phyloP scores from a whole-genome alignment of 2,113 vertebrate genomes.

The Lanius ludovicianus region DNA sequence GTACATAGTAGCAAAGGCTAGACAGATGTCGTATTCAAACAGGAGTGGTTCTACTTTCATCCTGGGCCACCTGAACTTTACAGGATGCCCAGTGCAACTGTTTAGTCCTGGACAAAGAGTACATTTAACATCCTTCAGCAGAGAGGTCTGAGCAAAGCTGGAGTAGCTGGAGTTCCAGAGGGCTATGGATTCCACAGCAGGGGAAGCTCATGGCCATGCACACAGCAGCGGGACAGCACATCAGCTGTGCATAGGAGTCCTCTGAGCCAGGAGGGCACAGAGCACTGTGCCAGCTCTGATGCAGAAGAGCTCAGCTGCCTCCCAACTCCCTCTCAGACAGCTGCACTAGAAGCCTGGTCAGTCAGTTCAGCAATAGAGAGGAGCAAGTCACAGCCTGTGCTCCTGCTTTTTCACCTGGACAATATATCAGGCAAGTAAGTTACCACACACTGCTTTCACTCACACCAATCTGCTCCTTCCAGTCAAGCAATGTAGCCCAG shows the following conservation, averaged over 20 bases:
- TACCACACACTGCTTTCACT: neutral
- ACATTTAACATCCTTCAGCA: neutral
- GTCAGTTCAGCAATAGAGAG: neutral
- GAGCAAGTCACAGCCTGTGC: neutral
- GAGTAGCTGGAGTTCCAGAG: neutral
- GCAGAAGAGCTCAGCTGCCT: neutral
- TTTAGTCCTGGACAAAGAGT: neutral
- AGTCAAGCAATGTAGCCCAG: neutral
- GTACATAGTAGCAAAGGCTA: neutral
- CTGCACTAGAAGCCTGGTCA: neutral
- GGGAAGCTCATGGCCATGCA: neutral
- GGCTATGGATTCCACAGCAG: neutral
- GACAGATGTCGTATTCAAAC: neutral
- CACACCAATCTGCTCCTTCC: neutral
- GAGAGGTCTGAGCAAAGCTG: neutral
- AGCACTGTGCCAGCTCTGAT: neutral
- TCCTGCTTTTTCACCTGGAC: neutral
- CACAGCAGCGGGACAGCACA: neutral
- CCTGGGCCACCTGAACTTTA: neutral
- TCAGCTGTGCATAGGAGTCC: fast-evolving
- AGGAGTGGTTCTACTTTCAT: neutral
- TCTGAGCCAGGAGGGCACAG: neutral
- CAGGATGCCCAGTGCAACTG: neutral
- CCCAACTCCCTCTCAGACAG: neutral
- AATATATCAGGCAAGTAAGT: neutral